Evolutionary conservation across 1,140 invertebrate genomes (phyloP), one percentile per base, ranked within the genome.

Genomic region (Acromyrmex heyeri): DNA sequence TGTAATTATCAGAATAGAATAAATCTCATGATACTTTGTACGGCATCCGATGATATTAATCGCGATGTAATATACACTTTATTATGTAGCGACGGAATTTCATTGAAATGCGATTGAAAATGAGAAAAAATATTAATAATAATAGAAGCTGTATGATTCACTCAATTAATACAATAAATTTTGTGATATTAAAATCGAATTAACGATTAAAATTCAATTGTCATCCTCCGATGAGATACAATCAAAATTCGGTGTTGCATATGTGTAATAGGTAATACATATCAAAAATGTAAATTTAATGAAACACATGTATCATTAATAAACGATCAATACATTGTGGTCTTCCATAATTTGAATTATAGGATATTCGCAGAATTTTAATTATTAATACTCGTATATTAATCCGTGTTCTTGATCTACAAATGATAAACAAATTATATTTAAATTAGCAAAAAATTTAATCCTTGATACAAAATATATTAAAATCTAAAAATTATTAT

Each of bases 101-200:
- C 30, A 65, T 65, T 4, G 34, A 38, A 21, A 16, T 8, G 8
- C 0, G 6, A 64, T 64, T 14, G 18, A 65, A 65, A 65, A 65
- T 34, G 27, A 18, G 2, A 50, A 38, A 65, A 65, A 5, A 10
- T 44, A 44, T 44, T 44, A 10, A 44, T 44, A 44, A 44, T 44
- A 65, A 18, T 38, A 21, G 16, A 64, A 30, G 6, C 8, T 65
- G 2, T 38, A 65, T 12, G 18, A 65, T 38, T 38, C 62, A 24
- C 7, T 38, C 12, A 24, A 69, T 48, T 69, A 48, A 69, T n/a
- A 69, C 12, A 69, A 44, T 24, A n/a, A 73, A 73, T 8, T 34
- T 6, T 61, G 30, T 10, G 21, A 48, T 67, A 67, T 38, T 69
- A 69, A 69, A 69, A 24, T 69, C 38, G 65, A 69, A n/a, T 34